A percentile compares a stretch with the other conserved stretches of the same genome.
phyloP scores from a whole-genome alignment of 1,140 invertebrate species.

The Eciton burchellii region DNA sequence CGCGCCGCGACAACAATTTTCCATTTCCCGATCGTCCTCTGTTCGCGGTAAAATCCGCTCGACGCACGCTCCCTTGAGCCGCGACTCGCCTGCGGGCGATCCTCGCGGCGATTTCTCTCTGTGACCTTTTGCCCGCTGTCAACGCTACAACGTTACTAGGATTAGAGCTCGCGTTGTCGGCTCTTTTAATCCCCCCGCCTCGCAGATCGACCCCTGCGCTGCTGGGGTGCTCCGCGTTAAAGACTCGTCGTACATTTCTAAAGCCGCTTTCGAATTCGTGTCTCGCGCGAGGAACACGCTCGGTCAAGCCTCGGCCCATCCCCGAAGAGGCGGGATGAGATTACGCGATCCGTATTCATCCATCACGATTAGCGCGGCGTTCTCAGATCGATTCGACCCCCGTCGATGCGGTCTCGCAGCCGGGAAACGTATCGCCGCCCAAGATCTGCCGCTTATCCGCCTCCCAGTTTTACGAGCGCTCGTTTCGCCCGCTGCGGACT shows the following conservation, averaged over 20 bases:
- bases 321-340: background rate
- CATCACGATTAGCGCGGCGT: conserved; percentile 25
- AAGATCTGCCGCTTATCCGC: conserved; percentile 54
- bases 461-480: conserved; percentile 64
- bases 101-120: background rate
- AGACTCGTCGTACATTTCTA: too few relatives aligned
- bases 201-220: background rate
- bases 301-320: background rate
- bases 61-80: conserved; percentile 59
- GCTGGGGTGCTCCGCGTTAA: background rate
- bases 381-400: conserved; percentile 26
- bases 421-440: conserved; percentile 51
- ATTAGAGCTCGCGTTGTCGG: background rate
- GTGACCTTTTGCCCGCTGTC: conserved; percentile 22
- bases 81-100: conserved; percentile 1
- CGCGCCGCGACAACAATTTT: conserved; percentile 22
- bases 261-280: too few relatives aligned
- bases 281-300: background rate
- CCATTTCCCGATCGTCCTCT: conserved; percentile 61
- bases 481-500: conserved; percentile 60
- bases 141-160: background rate
- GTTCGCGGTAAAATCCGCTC: conserved; percentile 50
- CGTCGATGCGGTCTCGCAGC: conserved; percentile 18
- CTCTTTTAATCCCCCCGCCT: conserved; percentile 5
- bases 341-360: conserved; percentile 11